Conservation (phyloP, 2,888 invertebrate species). For the Cosmia trapezina region DNA sequence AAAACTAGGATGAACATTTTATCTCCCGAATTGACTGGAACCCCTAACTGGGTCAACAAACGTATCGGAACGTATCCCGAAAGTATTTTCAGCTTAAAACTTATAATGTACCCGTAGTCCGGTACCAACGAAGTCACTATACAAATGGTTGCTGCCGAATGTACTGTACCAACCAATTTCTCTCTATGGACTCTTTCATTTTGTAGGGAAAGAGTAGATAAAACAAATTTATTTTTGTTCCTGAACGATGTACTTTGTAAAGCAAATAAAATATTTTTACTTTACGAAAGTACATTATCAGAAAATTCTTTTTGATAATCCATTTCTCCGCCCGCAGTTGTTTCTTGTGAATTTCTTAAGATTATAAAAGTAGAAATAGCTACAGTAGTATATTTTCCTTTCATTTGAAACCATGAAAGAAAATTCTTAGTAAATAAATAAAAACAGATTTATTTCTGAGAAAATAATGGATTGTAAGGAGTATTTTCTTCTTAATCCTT, state of each 20-base stretch:
- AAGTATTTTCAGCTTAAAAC: conserved; percentile 58
- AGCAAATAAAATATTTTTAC: not conserved
- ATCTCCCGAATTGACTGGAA: conserved; percentile 35
- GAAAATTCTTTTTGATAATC: not conserved
- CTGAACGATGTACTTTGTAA: not conserved
- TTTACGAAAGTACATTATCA: not conserved
- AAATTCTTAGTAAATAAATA: conserved; percentile 20
- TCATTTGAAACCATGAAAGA: not conserved
- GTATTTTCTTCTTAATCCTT: not conserved
- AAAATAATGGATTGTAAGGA: not conserved
- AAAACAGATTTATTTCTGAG: not conserved
- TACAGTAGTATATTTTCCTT: conserved; percentile 10
- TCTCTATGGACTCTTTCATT: conserved; percentile 24
- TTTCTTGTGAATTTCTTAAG: not conserved
- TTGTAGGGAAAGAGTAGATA: not conserved
- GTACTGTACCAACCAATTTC: conserved; percentile 41
- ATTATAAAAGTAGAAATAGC: not conserved
- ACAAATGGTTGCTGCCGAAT: conserved; percentile 34
- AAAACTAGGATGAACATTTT: conserved; percentile 52
- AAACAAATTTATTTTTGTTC: conserved; percentile 13
- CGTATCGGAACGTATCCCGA: conserved; percentile 44
- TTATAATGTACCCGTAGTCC: conserved; percentile 45
- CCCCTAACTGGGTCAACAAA: conserved; percentile 54
- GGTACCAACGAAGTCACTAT: conserved; percentile 26
- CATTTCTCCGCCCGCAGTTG: not conserved